These are phyloP conservation scores for Notodromas monacha DNA, from an alignment of 2,888 invertebrate species.

Conservation along the genomic window DNA sequence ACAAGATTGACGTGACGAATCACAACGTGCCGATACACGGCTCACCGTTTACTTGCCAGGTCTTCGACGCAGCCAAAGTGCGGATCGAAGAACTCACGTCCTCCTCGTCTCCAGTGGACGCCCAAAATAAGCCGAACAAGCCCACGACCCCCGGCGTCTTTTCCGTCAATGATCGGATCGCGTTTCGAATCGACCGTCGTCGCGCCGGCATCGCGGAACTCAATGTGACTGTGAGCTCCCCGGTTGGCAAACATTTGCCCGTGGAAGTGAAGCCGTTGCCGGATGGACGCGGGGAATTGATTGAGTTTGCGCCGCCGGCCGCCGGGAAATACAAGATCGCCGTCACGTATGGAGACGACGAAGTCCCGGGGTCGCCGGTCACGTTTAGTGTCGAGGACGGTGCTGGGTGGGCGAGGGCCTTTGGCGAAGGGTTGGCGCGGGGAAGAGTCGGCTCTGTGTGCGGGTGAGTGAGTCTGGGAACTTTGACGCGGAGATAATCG, in stretches of 20 bases:
- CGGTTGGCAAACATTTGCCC: conserved; percentile 46
- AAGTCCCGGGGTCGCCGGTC: conserved; percentile 24
- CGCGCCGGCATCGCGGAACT: conserved; percentile 53
- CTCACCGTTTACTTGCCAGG: conserved; percentile 72
- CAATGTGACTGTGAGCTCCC: conserved; percentile 55
- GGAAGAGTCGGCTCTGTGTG: conserved; percentile 18
- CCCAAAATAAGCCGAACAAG: no score
- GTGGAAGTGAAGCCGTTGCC: conserved; percentile 30
- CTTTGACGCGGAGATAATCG: no score
- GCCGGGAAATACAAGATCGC: conserved; percentile 39
- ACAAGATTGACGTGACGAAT: conserved; percentile 47
- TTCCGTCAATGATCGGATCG: conserved; percentile 38
- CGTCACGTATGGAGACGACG: conserved; percentile 23
- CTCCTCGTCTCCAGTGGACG: no score
- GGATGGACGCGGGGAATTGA: conserved; percentile 27
- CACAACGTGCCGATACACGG: conserved; percentile 61
- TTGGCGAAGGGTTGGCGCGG: conserved; percentile 23
- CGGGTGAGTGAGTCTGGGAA: no score
- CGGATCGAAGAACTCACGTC: conserved; percentile 26
- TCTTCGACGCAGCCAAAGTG: conserved; percentile 55
- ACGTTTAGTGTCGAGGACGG: conserved; percentile 24
- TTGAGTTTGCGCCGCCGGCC: conserved; percentile 50
- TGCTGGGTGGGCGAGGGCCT: conserved; percentile 24
- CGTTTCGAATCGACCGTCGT: conserved; percentile 39
- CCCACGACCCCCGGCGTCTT: no score